Conservation (phyloP, 2,113 vertebrate genomes). For the Otolemur garnettii region DNA sequence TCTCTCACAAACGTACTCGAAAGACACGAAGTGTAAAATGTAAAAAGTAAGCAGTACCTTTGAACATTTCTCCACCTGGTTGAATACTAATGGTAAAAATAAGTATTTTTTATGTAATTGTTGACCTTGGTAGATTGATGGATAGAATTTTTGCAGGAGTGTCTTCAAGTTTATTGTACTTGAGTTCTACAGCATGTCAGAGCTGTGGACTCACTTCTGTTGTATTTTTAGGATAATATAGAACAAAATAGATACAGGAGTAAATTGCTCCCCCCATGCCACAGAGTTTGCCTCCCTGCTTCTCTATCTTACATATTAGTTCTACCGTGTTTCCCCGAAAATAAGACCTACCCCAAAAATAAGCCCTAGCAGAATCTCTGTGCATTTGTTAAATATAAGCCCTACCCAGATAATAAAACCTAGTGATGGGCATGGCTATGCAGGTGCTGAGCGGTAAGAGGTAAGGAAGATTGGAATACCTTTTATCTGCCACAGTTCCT, state of each 20-base stretch:
- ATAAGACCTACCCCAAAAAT: too few species aligned
- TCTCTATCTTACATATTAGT: neutral
- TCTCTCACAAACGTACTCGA: conserved; percentile 95
- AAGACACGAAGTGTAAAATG: conserved; percentile 96
- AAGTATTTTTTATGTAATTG: neutral
- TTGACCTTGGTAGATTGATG: neutral
- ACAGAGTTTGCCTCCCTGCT: neutral
- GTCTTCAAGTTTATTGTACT: neutral
- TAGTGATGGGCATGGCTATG: too few species aligned
- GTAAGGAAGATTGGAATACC: too few species aligned
- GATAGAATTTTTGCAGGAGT: neutral
- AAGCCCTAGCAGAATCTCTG: too few species aligned
- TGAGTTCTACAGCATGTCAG: neutral
- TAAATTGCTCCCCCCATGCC: neutral
- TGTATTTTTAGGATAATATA: neutral
- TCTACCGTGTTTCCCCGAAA: neutral
- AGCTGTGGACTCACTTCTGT: neutral
- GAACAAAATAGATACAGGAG: neutral
- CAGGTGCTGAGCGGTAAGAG: too few species aligned
- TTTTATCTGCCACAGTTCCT: too few species aligned
- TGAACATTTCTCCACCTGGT: neutral
- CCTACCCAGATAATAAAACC: too few species aligned
- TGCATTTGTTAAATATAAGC: too few species aligned
- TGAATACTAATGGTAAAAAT: neutral
- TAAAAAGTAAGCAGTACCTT: conserved; percentile 93